Base-by-base conservation (phyloP, 1,140 invertebrate genomes). In the Gonioctena quinquepunctata region DNA sequence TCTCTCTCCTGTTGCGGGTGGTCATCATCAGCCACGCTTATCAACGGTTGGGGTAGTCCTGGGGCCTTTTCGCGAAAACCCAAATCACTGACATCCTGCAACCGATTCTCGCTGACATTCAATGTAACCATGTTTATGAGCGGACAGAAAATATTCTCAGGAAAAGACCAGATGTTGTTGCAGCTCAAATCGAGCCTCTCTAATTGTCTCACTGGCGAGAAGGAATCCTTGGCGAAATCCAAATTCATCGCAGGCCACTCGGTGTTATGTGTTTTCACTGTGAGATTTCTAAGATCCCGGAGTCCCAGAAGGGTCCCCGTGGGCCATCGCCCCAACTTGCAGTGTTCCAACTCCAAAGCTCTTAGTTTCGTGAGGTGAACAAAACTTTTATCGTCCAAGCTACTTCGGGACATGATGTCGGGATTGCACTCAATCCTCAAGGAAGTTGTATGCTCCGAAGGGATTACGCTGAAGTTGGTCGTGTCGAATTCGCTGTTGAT, bases 151-250 rank as follows among this genome's bases (percentile, higher is more conserved):
- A 94, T 85, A 68, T 91, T 91, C 73, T 93, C 91, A 1, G 94
- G 94, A 78, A 97, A 89, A 16, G 92, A 91, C 90, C 92, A 94
- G 72, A 97, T 93, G 80, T 95, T 95, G 81, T 96, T 96, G 74
- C 89, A 90, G 76, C 93, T 94, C 26, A 97, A 83, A 82, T 97
- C 95, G 60, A 97, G 86, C 70, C 91, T 88, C 84, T 95, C 92
- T 77, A 94, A 84, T 78, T 93, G 89, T 68, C 89, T 85, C 49
- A 91, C 88, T 49, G 88, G 87, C 21, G 85, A 84, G 81, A 94
- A 96, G 67, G 90, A 91, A 64, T 91, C 90, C 6, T 88, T 85
- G 70, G 90, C 89, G 70, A 96, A 86, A 77, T 95, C 92, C 73
- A 96, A 86, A 76, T 89, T 92, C 80, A 94, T 89, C 21, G 88